A percentile compares a stretch with the other conserved stretches of the same genome.
Evolutionary conservation across 2,113 vertebrate species (phyloP).

Genomic region (Proteles cristata): DNA sequence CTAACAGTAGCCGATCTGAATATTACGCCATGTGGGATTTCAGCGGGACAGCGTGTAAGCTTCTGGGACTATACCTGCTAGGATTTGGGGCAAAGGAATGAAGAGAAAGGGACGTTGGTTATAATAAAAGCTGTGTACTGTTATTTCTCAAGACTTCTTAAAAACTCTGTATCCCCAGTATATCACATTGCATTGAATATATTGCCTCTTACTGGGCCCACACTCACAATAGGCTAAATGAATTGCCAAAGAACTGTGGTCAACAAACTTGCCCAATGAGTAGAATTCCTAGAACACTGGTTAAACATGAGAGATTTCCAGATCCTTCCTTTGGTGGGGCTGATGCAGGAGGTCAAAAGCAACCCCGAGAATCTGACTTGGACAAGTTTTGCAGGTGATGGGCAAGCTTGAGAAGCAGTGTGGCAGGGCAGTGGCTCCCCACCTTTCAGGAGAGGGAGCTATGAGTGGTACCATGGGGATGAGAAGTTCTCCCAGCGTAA

Average conservation of each 20-base stretch:
- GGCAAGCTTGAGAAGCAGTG: not conserved
- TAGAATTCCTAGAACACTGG: not conserved
- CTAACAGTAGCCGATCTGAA: not conserved
- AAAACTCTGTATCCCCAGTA: not conserved
- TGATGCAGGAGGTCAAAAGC: not conserved
- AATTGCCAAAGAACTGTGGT: not conserved
- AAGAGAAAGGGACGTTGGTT: not conserved
- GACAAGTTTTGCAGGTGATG: not conserved
- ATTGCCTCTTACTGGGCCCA: not conserved
- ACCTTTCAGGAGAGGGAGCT: not conserved
- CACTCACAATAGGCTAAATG: not conserved
- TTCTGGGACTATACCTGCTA: not conserved
- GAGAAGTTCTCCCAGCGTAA: not conserved
- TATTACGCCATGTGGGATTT: not conserved
- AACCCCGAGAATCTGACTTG: not conserved
- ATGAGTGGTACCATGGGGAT: fast-evolving
- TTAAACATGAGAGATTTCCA: not conserved
- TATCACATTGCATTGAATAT: not conserved
- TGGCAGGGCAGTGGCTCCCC: fast-evolving
- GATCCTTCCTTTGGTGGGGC: not conserved
- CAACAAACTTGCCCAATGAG: not conserved
- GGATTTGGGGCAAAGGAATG: not conserved
- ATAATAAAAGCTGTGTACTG: not conserved
- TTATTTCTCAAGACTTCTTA: not conserved
- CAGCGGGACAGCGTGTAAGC: not conserved